Base-by-base conservation (phyloP, 2,113 vertebrate genomes). In the Corydoras sp. region DNA sequence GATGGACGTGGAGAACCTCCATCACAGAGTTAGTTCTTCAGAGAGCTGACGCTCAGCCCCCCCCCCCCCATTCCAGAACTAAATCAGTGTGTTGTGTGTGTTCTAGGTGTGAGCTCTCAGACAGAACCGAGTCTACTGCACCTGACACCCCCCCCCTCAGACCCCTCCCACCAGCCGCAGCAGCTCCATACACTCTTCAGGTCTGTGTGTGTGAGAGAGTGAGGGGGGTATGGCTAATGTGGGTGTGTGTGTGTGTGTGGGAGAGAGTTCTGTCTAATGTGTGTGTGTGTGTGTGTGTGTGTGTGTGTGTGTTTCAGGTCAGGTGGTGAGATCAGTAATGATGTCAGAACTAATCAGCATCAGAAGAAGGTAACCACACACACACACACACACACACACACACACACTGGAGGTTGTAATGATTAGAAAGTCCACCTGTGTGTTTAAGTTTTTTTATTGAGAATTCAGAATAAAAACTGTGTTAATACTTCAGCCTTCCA, bases 101-200 rank as follows among this genome's bases (percentile, higher is more conserved):
- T 62, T 48, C 11, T 30, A 71, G 69, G 69, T 62, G 58, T 71
- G n/a, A 63, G 11, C 12, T 71, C 69, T 71, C 61, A 56, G 51
- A 2, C 31, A 9, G 62, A 71, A 18, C 11, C 18, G 4, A 58
- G 49, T 48, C 14, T 62, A 43, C 69, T 71, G 11, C 56, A 24
- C 14, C 56, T 62, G 64, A 65, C 63, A 2, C 30, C 24, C 3
- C 58, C 59, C 9, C 53, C 32, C 8, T 58, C 58, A 50, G 63
- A 71, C 62, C 53, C 63, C 10, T 30, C 31, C n/a, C 68, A 71
- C 51, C 72, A 78, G 3, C 59, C 75, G 6, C 76, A 77, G 62
- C 71, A 71, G 32, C 67, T 69, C n/a, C 9, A 30, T 32, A 71
- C 15, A 18, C 49, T 75, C 18, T 35, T 58, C 10, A 75, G 76